Base-by-base conservation (phyloP, 2,888 invertebrate species). In the Syrphus vitripennis region DNA sequence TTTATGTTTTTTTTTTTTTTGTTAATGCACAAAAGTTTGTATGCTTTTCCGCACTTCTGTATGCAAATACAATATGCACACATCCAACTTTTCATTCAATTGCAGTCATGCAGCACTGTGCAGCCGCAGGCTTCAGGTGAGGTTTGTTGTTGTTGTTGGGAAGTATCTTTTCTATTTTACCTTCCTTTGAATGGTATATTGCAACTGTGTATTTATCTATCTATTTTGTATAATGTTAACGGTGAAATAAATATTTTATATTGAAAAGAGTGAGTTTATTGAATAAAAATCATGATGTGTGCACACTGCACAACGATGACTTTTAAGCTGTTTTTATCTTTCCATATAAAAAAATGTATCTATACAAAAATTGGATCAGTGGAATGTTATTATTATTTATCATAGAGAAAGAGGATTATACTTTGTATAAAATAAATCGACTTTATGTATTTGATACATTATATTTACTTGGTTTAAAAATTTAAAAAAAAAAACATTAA, bases 21-120 rank as follows among this genome's bases (percentile, higher is more conserved):
- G 42, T 34, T 19, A 48, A 34, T 29, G 57, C 48, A 71, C 55
- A 45, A 31, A 65, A 65, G 65, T 45, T 29, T 65, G 83, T 83
- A 69, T 79, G 65, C 57, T 48, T 83, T 76, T 76, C 81, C 81
- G 76, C 81, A 53, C 76, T 70, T 81, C 70, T 70, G 42, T 75
- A 75, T 55, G 74, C 40, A 53, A 75, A 75, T 75, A 45, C 53
- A 34, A 50, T 50, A 63, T 65, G 31, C n/a, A 50, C 50, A 67
- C 67, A 67, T 63, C 63, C 53, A 65, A 40, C 31, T 53, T n/a
- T n/a, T 40, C 53, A 75, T 75, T 63, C 74, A 83, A 77, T 83
- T 78, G 83, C 72, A 83, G 83, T 71, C 83, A 83, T 83, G 83
- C 75, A 79, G 48, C 34, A 19, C 29, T 26, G 24, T 53, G 31